Base-by-base conservation (phyloP, 2,797 vertebrate species). In the Miichthys miiuy region DNA sequence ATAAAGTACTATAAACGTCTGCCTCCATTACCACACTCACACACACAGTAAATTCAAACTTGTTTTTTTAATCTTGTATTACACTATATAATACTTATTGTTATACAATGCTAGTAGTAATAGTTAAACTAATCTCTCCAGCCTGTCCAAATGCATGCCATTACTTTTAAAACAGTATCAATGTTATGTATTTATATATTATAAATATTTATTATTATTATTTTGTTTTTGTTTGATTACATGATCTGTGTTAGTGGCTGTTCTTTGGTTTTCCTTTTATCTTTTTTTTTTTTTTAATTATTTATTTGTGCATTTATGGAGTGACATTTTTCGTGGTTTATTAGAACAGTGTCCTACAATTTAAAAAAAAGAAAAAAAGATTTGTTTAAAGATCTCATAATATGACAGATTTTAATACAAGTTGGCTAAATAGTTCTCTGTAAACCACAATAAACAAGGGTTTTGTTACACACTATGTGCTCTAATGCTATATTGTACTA, bases 401-500 rank as follows among this genome's bases (percentile, higher is more conserved):
- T 11, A 5, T 47, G 47, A 58, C 11, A 10, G 0, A 30, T 50
- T 56, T 77, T 16, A 38, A 0, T 47, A 20, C 12, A 47, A 42
- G 0, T 69, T 13, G 46, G 21, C 11, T 20, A 20, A 23, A 0
- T 20, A 12, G 47, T 0, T 23, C 0, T 48, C 3, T 17, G 12
- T 41, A n/a, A 56, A 38, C 20, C 14, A 8, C 0, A 34, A 14
- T 25, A 25, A 12, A 25, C 48, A 7, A 20, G 25, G 0, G 50
- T 50, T 14, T 42, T 10, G 30, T 30, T 6, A 6, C 30, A 30
- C 30, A 30, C 6, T 30, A 21, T 41, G 30, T 50, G 27, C 23
- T 18, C 6, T 7, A 17, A 27, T 3, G 5, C 9, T 46, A 51
- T 18, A 20, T 2, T 18, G 38, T 54, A 16, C 10, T 21, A 51